Conservation (phyloP, 2,888 invertebrate species). For the Trachelus iudaicus region DNA sequence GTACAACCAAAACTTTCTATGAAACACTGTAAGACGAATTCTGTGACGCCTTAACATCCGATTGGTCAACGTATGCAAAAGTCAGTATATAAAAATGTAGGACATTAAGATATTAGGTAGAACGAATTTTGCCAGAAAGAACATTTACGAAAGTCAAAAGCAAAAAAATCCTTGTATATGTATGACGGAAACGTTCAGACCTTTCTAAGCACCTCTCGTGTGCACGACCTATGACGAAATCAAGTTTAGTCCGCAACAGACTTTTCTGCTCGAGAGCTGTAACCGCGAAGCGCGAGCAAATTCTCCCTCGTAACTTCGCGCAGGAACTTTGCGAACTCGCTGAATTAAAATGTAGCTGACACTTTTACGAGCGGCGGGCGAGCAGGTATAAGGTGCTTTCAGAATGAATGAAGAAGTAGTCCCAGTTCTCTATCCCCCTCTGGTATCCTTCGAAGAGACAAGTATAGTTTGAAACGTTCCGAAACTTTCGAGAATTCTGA, state of each 20-base stretch:
- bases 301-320: neutral
- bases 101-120: neutral
- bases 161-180: neutral
- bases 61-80: neutral
- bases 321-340: slow-evolving; percentile 1
- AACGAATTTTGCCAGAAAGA: neutral
- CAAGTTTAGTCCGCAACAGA: neutral
- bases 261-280: neutral
- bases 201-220: neutral
- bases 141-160: neutral
- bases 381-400: neutral
- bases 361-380: slow-evolving; percentile 1
- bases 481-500: neutral
- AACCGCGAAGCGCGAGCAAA: neutral
- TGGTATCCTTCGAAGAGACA: neutral
- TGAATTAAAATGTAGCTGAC: slow-evolving; percentile 4
- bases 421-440: neutral
- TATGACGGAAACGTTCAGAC: neutral
- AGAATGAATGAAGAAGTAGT: neutral
- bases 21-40: neutral
- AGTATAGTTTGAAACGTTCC: neutral
- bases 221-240: neutral
- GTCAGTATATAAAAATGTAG: neutral
- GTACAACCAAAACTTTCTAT: neutral
- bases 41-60: neutral